phyloP scores from a whole-genome alignment of 2,888 invertebrate species.

The Aleiodes testaceus region DNA sequence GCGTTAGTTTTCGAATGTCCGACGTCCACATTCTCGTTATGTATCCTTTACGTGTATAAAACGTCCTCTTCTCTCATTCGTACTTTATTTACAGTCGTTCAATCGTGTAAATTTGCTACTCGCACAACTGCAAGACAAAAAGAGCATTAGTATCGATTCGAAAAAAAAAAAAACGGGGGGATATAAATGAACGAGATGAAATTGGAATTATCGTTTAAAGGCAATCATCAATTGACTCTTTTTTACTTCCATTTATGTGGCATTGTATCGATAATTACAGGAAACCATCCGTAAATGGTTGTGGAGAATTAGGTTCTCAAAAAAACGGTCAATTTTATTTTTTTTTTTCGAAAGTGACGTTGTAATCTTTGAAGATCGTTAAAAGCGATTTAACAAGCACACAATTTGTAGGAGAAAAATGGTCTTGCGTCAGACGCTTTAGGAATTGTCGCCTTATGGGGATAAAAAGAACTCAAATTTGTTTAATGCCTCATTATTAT shows the following conservation, averaged over 20 bases:
- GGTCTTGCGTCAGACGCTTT: constrained; percentile 28
- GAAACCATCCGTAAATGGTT: constrained; percentile 53
- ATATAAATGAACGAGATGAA: constrained; percentile 33
- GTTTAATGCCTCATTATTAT: background rate
- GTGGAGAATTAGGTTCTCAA: constrained; percentile 31
- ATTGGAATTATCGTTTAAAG: constrained; percentile 28
- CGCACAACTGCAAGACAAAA: constrained; percentile 2
- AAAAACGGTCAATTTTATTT: constrained; percentile 9
- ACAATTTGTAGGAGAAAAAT: background rate
- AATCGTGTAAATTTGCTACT: constrained; percentile 36
- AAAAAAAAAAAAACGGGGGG: background rate
- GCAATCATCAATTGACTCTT: constrained; percentile 29
- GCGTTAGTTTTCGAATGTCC: constrained; percentile 55
- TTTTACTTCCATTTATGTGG: constrained; percentile 1
- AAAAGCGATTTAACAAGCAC: constrained; percentile 2
- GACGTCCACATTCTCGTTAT: constrained; percentile 37
- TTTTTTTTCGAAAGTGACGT: background rate
- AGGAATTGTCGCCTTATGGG: constrained; percentile 36
- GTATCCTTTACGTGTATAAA: constrained; percentile 21
- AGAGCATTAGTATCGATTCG: constrained; percentile 13
- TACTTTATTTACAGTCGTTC: constrained; percentile 50
- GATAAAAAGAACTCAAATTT: background rate
- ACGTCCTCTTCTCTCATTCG: constrained; percentile 47
- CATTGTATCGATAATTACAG: constrained; percentile 50
- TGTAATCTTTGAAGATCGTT: constrained; percentile 26